Evolutionary conservation across 2,113 vertebrate genomes (phyloP).

Genomic region (Columba livia): DNA sequence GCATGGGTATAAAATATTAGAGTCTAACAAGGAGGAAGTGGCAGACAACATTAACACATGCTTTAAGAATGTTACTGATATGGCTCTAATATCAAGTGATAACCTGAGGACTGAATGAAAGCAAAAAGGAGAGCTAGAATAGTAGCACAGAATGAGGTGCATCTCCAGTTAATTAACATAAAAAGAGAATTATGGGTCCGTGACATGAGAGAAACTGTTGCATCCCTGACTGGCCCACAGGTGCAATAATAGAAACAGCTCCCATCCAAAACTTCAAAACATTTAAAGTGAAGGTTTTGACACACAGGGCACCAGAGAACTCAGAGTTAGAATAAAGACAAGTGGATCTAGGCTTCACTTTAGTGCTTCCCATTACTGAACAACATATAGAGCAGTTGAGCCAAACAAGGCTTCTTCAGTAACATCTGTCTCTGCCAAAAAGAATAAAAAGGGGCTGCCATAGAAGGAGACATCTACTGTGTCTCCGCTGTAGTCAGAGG

Average conservation of each 20-base stretch:
- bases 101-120: background rate
- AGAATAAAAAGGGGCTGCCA: slow-evolving; percentile 59
- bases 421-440: slow-evolving; percentile 61
- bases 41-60: background rate
- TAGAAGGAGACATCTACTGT: background rate
- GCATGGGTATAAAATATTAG: background rate
- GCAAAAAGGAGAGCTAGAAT: background rate
- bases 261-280: slow-evolving; percentile 31
- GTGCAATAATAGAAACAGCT: background rate
- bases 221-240: background rate
- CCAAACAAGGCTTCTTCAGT: slow-evolving; percentile 21
- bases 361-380: slow-evolving; percentile 65
- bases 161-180: background rate
- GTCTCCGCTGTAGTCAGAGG: background rate
- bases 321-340: slow-evolving; percentile 73
- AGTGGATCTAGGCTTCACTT: slow-evolving; percentile 59
- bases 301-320: slow-evolving; percentile 64
- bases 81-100: background rate
- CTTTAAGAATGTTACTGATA: background rate
- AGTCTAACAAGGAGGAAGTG: background rate
- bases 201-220: background rate
- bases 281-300: slow-evolving; percentile 74
- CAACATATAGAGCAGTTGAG: slow-evolving; percentile 72
- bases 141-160: background rate
- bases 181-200: background rate